Evolutionary conservation across 2,113 vertebrate species (phyloP).

Genomic region (Himantopus leucocephalus): DNA sequence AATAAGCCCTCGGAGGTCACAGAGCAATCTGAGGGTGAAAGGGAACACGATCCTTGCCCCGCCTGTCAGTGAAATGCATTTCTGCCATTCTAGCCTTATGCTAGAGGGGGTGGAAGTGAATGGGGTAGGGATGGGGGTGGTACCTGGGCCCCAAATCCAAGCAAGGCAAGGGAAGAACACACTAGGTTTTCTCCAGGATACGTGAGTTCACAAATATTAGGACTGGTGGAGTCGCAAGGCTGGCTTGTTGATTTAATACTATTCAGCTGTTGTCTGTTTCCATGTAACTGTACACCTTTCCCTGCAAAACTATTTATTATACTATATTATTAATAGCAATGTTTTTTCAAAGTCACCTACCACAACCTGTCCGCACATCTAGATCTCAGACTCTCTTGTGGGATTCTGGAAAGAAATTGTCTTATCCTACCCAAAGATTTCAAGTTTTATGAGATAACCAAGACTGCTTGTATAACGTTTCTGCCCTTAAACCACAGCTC

Average conservation of each 20-base stretch:
- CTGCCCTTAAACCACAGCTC: not conserved
- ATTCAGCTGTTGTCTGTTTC: constrained; percentile 46
- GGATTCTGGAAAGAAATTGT: not conserved
- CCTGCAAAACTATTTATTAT: constrained; percentile 32
- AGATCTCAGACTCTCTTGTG: not conserved
- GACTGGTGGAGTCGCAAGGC: not conserved
- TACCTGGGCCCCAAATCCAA: not conserved
- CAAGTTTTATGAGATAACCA: not conserved
- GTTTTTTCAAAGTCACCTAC: constrained; percentile 45
- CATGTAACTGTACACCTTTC: constrained; percentile 44
- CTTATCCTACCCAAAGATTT: not conserved
- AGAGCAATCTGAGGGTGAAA: not conserved
- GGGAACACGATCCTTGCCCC: not conserved
- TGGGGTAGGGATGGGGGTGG: not conserved
- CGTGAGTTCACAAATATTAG: not conserved
- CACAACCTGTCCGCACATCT: not conserved
- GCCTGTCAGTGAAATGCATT: not conserved
- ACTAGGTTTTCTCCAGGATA: not conserved
- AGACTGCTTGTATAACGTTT: not conserved
- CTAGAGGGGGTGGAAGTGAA: not conserved
- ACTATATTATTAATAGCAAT: constrained; percentile 32
- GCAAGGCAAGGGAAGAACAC: not conserved
- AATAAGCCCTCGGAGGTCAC: not conserved
- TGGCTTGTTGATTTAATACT: constrained; percentile 41
- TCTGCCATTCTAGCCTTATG: not conserved